Evolutionary conservation across 1,140 invertebrate genomes (phyloP).

Genomic region (Monomorium pharaonis): DNA sequence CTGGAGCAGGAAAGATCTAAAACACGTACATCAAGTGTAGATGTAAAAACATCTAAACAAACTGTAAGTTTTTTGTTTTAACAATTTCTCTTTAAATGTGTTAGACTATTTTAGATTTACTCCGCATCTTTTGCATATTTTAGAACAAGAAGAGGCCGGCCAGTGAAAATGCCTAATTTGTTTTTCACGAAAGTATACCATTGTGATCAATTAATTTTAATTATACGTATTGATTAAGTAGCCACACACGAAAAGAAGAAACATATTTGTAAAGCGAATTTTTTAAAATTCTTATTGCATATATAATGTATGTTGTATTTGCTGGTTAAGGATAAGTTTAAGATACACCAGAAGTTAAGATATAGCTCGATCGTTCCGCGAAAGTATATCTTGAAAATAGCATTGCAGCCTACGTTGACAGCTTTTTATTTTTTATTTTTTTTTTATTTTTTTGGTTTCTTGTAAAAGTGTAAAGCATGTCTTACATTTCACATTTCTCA

Average conservation of each 20-base stretch:
- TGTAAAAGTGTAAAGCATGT: not conserved
- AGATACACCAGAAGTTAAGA: conserved; percentile 1
- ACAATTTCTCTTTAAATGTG: not conserved
- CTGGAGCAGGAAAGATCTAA: conserved; percentile 93
- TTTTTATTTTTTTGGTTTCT: no score
- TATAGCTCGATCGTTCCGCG: not conserved
- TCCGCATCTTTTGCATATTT: conserved; percentile 61
- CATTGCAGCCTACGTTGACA: not conserved
- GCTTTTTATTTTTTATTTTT: not conserved
- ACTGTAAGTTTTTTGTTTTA: conserved; percentile 71
- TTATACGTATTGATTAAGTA: conserved; percentile 50
- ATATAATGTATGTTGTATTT: conserved; percentile 26
- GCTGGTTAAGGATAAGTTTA: conserved; percentile 16
- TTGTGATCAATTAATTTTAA: conserved; percentile 74
- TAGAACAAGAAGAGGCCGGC: conserved; percentile 81
- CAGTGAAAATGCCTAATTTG: conserved; percentile 80
- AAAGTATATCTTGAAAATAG: not conserved
- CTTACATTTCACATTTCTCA: not conserved
- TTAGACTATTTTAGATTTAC: not conserved
- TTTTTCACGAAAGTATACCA: conserved; percentile 61
- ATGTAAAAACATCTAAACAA: conserved; percentile 85
- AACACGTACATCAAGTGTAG: conserved; percentile 87
- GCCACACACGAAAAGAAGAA: conserved; percentile 38
- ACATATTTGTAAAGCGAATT: not conserved
- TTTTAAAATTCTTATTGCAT: not conserved